A percentile compares a stretch with the other conserved stretches of the same genome.
phyloP scores from a whole-genome alignment of 2,113 vertebrate species.

The Epinephelus moara region DNA sequence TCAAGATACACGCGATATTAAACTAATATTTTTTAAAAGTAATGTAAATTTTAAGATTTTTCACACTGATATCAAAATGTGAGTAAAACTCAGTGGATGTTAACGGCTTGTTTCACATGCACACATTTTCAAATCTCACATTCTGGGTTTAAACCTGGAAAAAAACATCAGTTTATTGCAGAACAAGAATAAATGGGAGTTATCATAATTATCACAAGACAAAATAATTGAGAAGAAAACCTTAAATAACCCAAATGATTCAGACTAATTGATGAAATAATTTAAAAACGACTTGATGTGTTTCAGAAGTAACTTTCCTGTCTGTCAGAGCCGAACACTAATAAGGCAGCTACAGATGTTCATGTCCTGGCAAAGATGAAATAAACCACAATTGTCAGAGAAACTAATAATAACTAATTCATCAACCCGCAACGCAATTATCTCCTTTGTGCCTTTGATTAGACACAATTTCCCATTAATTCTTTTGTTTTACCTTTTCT shows the following conservation, averaged over 20 bases:
- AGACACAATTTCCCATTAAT: constrained; percentile 49
- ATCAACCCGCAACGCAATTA: constrained; percentile 53
- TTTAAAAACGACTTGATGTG: not conserved
- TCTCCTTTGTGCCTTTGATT: constrained; percentile 67
- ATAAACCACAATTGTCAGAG: constrained; percentile 46
- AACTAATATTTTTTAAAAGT: not conserved
- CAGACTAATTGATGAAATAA: not conserved
- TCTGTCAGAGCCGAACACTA: constrained; percentile 8
- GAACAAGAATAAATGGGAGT: not conserved
- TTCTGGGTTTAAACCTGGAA: fast-evolving
- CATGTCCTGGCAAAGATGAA: constrained; percentile 6
- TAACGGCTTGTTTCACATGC: not conserved
- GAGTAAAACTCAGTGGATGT: not conserved
- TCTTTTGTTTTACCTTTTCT: constrained; percentile 63
- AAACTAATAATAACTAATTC: constrained; percentile 53
- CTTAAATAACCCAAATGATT: not conserved
- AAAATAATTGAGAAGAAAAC: not conserved
- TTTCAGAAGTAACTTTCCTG: constrained; percentile 37
- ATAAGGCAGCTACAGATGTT: constrained; percentile 67
- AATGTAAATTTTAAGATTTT: not conserved
- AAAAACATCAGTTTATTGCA: not conserved
- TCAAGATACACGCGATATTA: not conserved
- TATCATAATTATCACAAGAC: not conserved
- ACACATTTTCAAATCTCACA: not conserved
- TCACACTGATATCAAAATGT: not conserved